A percentile compares a stretch with the other conserved stretches of the same genome.
phyloP scores from a whole-genome alignment of 2,888 invertebrate genomes.

The Hyposoter didymator region DNA sequence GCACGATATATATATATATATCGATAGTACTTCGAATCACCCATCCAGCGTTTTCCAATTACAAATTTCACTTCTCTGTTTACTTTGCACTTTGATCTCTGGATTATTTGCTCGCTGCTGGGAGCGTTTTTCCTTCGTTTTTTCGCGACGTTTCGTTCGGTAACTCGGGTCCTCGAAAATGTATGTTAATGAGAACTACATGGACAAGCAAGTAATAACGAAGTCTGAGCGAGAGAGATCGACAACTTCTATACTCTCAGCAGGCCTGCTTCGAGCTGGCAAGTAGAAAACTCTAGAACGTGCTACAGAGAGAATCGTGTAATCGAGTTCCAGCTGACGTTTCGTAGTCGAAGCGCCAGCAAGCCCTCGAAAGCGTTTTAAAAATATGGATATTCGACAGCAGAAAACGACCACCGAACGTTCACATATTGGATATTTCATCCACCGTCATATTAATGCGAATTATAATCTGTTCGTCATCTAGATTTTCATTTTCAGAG shows the following conservation, averaged over 20 bases:
- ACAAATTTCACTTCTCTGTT: constrained; percentile 49
- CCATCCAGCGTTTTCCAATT: constrained; percentile 30
- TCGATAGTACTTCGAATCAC: constrained; percentile 11
- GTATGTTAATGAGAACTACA: constrained; percentile 73
- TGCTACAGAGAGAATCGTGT: constrained; percentile 46
- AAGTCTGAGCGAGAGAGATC: constrained; percentile 43
- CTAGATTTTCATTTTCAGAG: too few relatives aligned
- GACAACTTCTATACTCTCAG: constrained; percentile 18
- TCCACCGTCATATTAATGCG: neutral
- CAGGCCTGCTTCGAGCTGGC: constrained; percentile 16
- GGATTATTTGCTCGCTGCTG: constrained; percentile 35
- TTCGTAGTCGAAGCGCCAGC: constrained; percentile 32
- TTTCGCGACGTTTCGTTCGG: constrained; percentile 16
- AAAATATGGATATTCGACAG: constrained; percentile 7
- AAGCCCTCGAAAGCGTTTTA: neutral
- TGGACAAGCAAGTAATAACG: constrained; percentile 58
- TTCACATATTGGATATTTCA: neutral
- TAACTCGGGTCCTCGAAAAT: constrained; percentile 59
- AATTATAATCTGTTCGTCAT: neutral
- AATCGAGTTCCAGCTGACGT: constrained; percentile 57
- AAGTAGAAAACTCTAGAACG: constrained; percentile 59
- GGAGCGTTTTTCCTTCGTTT: constrained; percentile 20
- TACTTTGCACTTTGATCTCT: constrained; percentile 10
- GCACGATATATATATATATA: neutral
- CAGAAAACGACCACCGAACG: neutral